Evolutionary conservation across 2,888 invertebrate species (phyloP).

Genomic region (Escarpia spicata): DNA sequence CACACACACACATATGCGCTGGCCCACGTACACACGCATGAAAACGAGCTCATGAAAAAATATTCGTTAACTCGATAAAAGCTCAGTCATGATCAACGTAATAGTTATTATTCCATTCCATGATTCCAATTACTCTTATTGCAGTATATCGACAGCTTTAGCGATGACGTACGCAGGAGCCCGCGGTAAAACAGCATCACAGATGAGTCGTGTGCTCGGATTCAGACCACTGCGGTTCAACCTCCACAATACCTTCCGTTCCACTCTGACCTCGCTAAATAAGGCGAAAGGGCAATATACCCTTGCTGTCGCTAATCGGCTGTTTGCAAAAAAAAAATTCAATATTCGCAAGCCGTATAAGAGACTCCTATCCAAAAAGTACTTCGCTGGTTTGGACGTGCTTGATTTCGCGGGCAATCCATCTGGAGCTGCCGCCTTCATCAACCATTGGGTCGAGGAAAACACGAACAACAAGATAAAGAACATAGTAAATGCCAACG

Average conservation of each 20-base stretch:
- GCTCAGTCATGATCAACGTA: too few species aligned
- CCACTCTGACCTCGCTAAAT: background rate
- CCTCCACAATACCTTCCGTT: background rate
- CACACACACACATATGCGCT: too few species aligned
- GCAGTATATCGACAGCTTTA: background rate
- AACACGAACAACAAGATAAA: conserved; percentile 86
- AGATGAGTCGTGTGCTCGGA: background rate
- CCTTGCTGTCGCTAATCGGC: background rate
- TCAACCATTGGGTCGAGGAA: conserved; percentile 85
- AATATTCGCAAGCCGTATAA: background rate
- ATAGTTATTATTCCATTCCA: too few species aligned
- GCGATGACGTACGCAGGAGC: background rate
- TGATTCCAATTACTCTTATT: background rate
- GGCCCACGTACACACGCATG: too few species aligned
- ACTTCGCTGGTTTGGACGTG: background rate
- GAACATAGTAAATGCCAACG: conserved; percentile 74
- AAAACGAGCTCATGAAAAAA: too few species aligned
- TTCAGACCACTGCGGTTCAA: background rate
- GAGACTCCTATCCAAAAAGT: background rate
- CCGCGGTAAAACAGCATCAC: background rate
- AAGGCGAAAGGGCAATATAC: background rate
- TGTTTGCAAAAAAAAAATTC: background rate
- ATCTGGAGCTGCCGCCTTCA: conserved; percentile 66
- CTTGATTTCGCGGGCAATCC: conserved; percentile 45
- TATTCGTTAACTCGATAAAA: too few species aligned